These are phyloP conservation scores for Phaethon lepturus DNA, from an alignment of 2,113 vertebrate species.

Conservation along the genomic window DNA sequence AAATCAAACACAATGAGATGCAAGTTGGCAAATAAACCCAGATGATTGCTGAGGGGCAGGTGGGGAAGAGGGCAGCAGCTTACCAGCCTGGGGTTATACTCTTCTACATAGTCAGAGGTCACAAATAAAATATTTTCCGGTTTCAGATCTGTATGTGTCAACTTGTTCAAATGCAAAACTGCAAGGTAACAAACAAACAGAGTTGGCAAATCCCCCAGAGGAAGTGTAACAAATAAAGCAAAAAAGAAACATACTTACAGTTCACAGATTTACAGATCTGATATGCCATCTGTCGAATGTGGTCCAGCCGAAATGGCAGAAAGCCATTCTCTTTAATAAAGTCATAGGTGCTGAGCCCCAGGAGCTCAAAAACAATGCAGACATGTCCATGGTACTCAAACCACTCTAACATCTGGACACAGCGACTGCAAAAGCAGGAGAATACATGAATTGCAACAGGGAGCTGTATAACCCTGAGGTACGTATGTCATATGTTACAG, in stretches of 20 bases:
- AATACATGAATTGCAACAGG: not conserved
- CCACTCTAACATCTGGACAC: slow-evolving; percentile 89
- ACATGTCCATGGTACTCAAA: slow-evolving; percentile 88
- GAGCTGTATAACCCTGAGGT: fast-evolving
- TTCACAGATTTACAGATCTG: slow-evolving; percentile 87
- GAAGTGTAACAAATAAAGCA: not conserved
- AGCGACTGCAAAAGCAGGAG: slow-evolving; percentile 70
- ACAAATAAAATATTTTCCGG: slow-evolving; percentile 93
- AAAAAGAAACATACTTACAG: slow-evolving; percentile 78
- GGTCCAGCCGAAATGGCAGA: slow-evolving; percentile 86
- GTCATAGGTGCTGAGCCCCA: slow-evolving; percentile 92
- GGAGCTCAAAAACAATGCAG: slow-evolving; percentile 88
- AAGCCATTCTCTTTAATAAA: slow-evolving; percentile 92
- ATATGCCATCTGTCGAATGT: slow-evolving; percentile 87
- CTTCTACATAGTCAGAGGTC: slow-evolving; percentile 81
- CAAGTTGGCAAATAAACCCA: not conserved
- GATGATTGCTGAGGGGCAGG: too few relatives aligned
- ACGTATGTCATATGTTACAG: fast-evolving
- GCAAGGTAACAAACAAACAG: not conserved
- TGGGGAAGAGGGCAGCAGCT: not conserved
- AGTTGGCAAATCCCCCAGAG: not conserved
- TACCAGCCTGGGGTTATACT: slow-evolving; percentile 85
- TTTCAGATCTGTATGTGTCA: slow-evolving; percentile 93
- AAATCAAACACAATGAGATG: not conserved
- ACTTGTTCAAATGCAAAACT: slow-evolving; percentile 90